Conservation (phyloP, 2,888 invertebrate genomes). For the Isoperla grammatica region DNA sequence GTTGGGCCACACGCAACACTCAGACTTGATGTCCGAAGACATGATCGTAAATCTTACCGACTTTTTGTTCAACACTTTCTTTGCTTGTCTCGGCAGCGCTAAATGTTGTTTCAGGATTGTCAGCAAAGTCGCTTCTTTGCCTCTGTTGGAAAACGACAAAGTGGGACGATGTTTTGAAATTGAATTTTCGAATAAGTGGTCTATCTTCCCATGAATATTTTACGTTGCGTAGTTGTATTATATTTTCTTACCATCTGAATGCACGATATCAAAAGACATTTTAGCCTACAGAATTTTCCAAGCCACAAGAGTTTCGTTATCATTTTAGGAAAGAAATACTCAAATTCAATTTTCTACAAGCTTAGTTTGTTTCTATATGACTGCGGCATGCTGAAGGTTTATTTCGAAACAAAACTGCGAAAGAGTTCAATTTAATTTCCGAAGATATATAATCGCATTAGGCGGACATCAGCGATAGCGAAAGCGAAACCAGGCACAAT, state of each 20-base stretch:
- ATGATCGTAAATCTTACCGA: slow-evolving; percentile 12
- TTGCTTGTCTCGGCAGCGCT: slow-evolving; percentile 1
- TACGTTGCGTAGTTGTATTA: slow-evolving; percentile 11
- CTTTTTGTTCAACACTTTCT: neutral
- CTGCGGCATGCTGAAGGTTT: too few relatives aligned
- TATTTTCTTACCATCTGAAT: slow-evolving; percentile 12
- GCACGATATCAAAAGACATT: slow-evolving; percentile 10
- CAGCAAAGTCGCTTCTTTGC: neutral
- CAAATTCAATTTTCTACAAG: too few relatives aligned
- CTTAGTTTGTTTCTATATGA: too few relatives aligned
- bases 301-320: too few relatives aligned
- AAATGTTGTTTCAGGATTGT: slow-evolving; percentile 15
- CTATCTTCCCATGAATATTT: slow-evolving; percentile 17
- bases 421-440: too few relatives aligned
- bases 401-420: too few relatives aligned
- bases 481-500: too few relatives aligned
- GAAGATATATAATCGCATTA: too few relatives aligned
- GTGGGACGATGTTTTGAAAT: slow-evolving; percentile 13
- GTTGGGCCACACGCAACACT: neutral
- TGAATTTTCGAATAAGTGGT: slow-evolving; percentile 20
- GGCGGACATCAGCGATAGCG: too few relatives aligned
- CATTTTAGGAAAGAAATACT: too few relatives aligned
- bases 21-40: slow-evolving; percentile 2
- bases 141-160: slow-evolving; percentile 7
- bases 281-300: slow-evolving; percentile 4